phyloP scores from a whole-genome alignment of 2,113 vertebrate species.

The Varanus salvator region DNA sequence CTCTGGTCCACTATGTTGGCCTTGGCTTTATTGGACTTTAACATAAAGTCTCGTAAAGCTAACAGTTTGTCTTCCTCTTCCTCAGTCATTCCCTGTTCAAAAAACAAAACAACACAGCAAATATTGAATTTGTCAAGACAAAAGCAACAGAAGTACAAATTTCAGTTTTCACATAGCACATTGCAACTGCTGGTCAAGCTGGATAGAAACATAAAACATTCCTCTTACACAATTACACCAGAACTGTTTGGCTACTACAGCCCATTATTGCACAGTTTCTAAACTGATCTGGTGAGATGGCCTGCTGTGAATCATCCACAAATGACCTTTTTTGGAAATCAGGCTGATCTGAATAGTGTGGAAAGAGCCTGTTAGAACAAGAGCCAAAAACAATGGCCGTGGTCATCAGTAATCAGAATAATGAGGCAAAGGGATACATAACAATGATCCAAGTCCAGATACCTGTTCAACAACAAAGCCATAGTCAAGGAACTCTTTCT shows the following conservation, averaged over 20 bases:
- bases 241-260: neutral
- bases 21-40: constrained; percentile 97
- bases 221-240: neutral
- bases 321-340: neutral
- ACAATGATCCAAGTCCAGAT: neutral
- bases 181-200: neutral
- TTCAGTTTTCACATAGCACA: neutral
- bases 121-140: constrained; percentile 20
- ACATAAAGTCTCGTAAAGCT: constrained; percentile 96
- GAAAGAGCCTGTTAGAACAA: neutral
- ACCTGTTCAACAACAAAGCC: neutral
- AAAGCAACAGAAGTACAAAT: constrained; percentile 17
- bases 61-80: constrained; percentile 96
- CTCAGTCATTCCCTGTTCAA: constrained; percentile 93
- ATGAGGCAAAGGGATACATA: neutral
- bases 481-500: neutral
- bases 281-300: neutral
- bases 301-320: neutral
- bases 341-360: neutral
- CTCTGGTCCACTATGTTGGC: constrained; percentile 94
- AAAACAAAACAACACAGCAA: constrained; percentile 22
- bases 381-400: neutral
- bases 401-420: neutral
- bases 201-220: neutral
- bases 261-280: neutral